Evolutionary conservation across 2,113 vertebrate species (phyloP).

Genomic region (Leuciscus idus): DNA sequence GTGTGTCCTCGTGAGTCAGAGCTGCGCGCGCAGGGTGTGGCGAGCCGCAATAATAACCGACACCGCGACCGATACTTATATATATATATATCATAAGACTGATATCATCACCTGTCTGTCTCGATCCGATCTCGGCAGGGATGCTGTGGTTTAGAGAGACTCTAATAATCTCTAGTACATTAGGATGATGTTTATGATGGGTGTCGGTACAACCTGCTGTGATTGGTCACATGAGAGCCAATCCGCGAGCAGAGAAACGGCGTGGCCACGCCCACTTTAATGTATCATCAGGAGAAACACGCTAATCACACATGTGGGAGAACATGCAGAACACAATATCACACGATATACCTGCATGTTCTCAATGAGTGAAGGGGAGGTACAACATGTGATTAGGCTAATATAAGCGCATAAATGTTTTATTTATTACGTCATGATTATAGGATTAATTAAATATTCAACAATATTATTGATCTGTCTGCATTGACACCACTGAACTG

Average conservation of each 20-base stretch:
- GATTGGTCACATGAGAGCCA: background rate
- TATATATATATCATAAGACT: background rate
- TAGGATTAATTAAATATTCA: too few species aligned
- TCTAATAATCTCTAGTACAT: background rate
- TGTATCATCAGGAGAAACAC: too few species aligned
- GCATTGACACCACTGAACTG: too few species aligned
- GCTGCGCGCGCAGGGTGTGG: conserved; percentile 54
- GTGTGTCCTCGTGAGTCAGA: conserved; percentile 52
- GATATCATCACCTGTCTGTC: too few species aligned
- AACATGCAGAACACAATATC: background rate
- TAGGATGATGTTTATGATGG: background rate
- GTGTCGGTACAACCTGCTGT: background rate
- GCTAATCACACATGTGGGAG: background rate
- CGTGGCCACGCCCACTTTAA: background rate
- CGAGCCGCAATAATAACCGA: background rate
- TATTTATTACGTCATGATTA: too few species aligned
- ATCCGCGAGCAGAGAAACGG: background rate
- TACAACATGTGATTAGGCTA: too few species aligned
- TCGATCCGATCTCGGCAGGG: background rate
- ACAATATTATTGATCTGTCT: too few species aligned
- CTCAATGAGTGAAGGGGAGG: too few species aligned
- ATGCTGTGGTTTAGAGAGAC: background rate
- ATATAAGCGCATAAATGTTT: too few species aligned
- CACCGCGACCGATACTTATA: background rate
- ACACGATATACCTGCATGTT: too few species aligned